A percentile compares a stretch with the other conserved stretches of the same genome.
These are phyloP conservation scores for Lepidostoma basale DNA, from an alignment of 1,140 invertebrate species.

Conservation along the genomic window DNA sequence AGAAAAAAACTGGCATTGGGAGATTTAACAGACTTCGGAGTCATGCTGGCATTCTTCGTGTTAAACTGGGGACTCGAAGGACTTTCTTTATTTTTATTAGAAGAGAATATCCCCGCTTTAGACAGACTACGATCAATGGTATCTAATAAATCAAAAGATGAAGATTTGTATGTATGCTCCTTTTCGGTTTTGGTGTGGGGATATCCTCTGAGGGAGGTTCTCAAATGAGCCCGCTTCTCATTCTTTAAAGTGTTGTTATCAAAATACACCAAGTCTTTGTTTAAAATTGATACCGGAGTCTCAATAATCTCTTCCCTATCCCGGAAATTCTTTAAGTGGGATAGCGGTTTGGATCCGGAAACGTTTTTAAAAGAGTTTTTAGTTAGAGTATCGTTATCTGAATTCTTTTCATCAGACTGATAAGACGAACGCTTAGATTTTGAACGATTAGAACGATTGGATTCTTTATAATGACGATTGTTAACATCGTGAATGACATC, in stretches of 20 bases:
- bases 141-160: conserved; percentile 33
- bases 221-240: neutral
- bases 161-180: conserved; percentile 17
- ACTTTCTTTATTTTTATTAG: neutral
- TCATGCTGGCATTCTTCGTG: conserved; percentile 36
- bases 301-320: neutral
- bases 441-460: neutral
- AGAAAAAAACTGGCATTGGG: conserved; percentile 29
- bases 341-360: neutral
- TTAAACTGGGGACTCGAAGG: conserved; percentile 34
- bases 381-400: conserved; percentile 31
- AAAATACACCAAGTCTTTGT: neutral
- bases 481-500: conserved; percentile 2
- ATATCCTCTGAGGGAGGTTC: neutral
- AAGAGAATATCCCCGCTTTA: conserved; percentile 29
- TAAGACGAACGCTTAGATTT: neutral
- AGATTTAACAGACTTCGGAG: conserved; percentile 36
- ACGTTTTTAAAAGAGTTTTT: conserved; percentile 22
- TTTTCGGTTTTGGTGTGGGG: neutral
- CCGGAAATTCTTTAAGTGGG: neutral
- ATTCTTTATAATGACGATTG: neutral
- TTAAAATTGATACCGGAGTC: neutral
- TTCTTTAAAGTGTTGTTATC: neutral
- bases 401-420: neutral
- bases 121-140: conserved; percentile 34